A percentile compares a stretch with the other conserved stretches of the same genome.
Evolutionary conservation across 30 jellyfish, hydroid and myxozoan species (phyloP).

Genomic region (Chironex yamaguchii): DNA sequence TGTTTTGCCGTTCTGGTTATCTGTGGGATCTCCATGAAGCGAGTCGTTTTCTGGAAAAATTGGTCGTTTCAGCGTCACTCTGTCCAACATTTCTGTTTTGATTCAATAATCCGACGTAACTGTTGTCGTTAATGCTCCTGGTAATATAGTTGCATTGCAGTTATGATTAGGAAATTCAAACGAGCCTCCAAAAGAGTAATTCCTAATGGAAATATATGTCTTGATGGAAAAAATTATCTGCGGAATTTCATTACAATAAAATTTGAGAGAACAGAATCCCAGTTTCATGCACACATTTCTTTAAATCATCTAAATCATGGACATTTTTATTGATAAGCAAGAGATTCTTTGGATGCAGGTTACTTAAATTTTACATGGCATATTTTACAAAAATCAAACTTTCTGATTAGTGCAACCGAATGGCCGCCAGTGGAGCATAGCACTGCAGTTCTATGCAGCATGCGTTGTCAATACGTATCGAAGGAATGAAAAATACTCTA

Average conservation of each 20-base stretch:
- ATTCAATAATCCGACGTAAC: neutral
- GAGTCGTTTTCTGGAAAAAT: no score
- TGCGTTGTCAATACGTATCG: neutral
- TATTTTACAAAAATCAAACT: neutral
- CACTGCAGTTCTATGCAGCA: neutral
- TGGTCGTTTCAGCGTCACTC: no score
- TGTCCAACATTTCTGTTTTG: neutral
- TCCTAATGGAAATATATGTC: neutral
- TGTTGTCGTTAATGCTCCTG: neutral
- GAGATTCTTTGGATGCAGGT: neutral
- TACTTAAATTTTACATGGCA: neutral
- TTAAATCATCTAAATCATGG: neutral
- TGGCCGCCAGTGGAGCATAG: neutral
- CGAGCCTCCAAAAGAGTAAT: neutral
- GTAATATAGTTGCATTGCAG: neutral
- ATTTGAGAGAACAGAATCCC: neutral
- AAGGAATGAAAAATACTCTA: neutral
- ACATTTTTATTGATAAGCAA: neutral
- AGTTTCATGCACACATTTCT: neutral
- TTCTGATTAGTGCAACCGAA: neutral
- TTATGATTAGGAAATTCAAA: neutral
- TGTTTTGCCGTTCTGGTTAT: no score
- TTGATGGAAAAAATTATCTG: neutral
- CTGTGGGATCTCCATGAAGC: no score
- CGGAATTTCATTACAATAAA: neutral